A percentile compares a stretch with the other conserved stretches of the same genome.
Conservation (phyloP, 2,888 invertebrate species). For the Galeopsomyia nigrocyanea region DNA sequence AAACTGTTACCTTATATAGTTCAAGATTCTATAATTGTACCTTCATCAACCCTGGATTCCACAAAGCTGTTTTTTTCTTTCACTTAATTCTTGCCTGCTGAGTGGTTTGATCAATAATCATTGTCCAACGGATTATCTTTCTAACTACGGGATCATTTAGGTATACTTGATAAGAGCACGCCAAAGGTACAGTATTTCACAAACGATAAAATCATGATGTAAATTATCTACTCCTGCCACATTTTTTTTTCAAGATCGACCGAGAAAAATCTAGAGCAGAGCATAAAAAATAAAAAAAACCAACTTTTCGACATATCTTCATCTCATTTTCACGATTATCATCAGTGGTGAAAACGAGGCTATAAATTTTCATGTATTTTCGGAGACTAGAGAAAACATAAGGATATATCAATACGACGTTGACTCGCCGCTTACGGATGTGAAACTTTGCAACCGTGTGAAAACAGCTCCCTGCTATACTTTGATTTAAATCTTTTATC, state of each 20-base stretch:
- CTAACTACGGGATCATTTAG: too few species aligned
- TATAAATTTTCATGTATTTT: slow-evolving; percentile 24
- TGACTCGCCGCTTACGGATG: not conserved
- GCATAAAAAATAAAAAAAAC: not conserved
- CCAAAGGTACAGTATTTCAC: slow-evolving; percentile 30
- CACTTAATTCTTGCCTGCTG: slow-evolving; percentile 61
- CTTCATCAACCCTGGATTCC: slow-evolving; percentile 36
- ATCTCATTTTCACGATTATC: slow-evolving; percentile 26
- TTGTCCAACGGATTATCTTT: not conserved
- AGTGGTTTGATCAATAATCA: slow-evolving; percentile 44
- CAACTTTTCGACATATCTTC: slow-evolving; percentile 8
- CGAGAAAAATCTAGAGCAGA: too few species aligned
- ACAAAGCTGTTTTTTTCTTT: slow-evolving; percentile 39
- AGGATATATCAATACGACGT: not conserved
- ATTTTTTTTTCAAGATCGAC: too few species aligned
- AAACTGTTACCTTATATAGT: slow-evolving; percentile 20
- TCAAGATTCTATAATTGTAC: slow-evolving; percentile 41
- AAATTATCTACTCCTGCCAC: too few species aligned
- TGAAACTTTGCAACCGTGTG: not conserved
- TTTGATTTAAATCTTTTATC: slow-evolving; percentile 3
- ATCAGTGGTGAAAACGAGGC: slow-evolving; percentile 26
- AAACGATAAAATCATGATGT: too few species aligned
- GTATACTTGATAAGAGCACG: too few species aligned
- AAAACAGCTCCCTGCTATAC: not conserved
- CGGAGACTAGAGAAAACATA: not conserved